A percentile compares a stretch with the other conserved stretches of the same genome.
Conservation (phyloP, 2,113 vertebrate genomes). For the Parus major region DNA sequence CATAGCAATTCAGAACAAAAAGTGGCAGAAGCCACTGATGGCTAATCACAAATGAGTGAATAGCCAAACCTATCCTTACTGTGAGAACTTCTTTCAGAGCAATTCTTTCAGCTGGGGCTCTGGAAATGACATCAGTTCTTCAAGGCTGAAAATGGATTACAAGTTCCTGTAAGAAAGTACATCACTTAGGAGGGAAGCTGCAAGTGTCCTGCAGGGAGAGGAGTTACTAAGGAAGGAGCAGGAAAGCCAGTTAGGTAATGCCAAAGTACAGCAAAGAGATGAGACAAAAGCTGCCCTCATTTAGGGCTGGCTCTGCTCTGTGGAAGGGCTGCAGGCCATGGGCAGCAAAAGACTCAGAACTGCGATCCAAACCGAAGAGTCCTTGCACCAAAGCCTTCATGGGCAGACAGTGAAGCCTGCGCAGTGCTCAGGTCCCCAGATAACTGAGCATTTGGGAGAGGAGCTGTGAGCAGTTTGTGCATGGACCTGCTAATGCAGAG, state of each 20-base stretch:
- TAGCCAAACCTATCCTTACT: not conserved
- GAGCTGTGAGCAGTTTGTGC: not conserved
- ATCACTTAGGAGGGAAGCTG: not conserved
- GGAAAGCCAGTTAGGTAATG: not conserved
- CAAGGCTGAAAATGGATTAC: not conserved
- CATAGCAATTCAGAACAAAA: not conserved
- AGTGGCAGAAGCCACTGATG: not conserved
- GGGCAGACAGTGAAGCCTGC: not conserved
- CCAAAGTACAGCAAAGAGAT: not conserved
- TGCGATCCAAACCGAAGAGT: not conserved
- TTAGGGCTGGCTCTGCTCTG: not conserved
- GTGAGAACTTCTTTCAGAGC: not conserved
- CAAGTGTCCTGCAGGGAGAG: not conserved
- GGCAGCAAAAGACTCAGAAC: not conserved
- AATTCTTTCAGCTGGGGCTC: not conserved
- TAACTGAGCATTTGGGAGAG: not conserved
- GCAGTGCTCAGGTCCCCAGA: not conserved
- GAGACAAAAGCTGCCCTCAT: not conserved
- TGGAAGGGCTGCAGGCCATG: rapidly evolving
- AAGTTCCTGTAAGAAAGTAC: not conserved
- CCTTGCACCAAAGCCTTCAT: not conserved
- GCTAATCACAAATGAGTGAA: not conserved
- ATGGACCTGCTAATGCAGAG: not conserved
- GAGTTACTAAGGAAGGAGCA: not conserved
- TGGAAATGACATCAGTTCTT: not conserved